These are phyloP conservation scores for Lophius piscatorius DNA, from an alignment of 2,113 vertebrate species.

Conservation along the genomic window DNA sequence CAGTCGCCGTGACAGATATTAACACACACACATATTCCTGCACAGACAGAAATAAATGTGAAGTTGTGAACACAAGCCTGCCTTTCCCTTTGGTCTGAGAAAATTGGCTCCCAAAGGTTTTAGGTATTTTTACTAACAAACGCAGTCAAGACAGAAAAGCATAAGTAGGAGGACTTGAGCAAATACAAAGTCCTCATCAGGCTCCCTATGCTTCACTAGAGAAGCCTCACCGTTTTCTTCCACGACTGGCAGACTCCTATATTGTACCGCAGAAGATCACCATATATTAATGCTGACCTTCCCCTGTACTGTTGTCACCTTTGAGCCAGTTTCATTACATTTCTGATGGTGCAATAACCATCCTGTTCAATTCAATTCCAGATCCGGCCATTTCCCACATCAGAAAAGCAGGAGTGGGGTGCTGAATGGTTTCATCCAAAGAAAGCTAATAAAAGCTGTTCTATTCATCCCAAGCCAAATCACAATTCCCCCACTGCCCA, in stretches of 20 bases:
- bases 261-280: constrained; percentile 45
- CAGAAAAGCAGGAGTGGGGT: constrained; percentile 40
- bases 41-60: neutral
- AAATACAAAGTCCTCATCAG: constrained; percentile 32
- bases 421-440: constrained; percentile 47
- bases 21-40: no score
- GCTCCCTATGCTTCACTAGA: constrained; percentile 41
- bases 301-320: constrained; percentile 59
- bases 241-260: constrained; percentile 43
- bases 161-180: constrained; percentile 25
- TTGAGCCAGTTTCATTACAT: constrained; percentile 65
- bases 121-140: constrained; percentile 42
- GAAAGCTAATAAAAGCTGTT: constrained; percentile 55
- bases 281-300: constrained; percentile 69
- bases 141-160: constrained; percentile 11
- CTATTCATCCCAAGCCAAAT: constrained; percentile 56
- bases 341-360: constrained; percentile 63
- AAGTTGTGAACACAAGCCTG: constrained; percentile 21
- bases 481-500: constrained; percentile 36
- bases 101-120: constrained; percentile 69
- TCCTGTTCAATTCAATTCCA: constrained; percentile 57
- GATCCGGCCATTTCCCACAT: constrained; percentile 39
- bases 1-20: no score
- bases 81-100: constrained; percentile 40
- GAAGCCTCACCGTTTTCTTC: constrained; percentile 34